Conservation (phyloP, 2,797 vertebrate genomes). For the Manis crassicaudata region DNA sequence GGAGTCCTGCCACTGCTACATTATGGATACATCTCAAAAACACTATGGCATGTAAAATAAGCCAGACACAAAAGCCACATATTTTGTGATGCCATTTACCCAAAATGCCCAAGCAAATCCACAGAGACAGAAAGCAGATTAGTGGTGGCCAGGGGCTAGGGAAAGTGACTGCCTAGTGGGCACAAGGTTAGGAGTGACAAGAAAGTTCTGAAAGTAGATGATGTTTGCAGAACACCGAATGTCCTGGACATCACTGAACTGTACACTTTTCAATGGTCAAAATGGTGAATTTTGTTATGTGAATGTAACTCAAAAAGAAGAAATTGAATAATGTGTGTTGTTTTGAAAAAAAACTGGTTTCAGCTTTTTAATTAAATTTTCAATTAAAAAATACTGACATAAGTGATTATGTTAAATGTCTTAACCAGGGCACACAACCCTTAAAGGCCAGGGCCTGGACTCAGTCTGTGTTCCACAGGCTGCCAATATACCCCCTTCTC, state of each 20-base stretch:
- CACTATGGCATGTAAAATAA: neutral
- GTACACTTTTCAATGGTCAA: neutral
- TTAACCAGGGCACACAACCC: neutral
- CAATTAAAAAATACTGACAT: neutral
- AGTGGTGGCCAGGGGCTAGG: neutral
- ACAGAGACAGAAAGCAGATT: neutral
- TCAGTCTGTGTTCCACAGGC: neutral
- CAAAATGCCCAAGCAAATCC: neutral
- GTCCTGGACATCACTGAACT: neutral
- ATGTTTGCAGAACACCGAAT: neutral
- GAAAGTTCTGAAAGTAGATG: neutral
- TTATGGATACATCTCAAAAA: neutral
- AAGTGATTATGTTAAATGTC: too few species aligned
- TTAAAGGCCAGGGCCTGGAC: too few species aligned
- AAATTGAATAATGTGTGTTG: neutral
- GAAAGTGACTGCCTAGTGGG: neutral
- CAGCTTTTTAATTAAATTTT: neutral
- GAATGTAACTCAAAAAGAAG: neutral
- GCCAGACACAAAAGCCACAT: neutral
- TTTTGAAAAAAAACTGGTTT: neutral
- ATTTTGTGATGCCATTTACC: neutral
- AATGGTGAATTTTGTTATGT: neutral
- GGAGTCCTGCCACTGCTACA: neutral
- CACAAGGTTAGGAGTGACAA: fast-evolving
- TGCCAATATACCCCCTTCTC: neutral